Conservation (phyloP, 1,140 invertebrate species). For the Chionoecetes opilio region DNA sequence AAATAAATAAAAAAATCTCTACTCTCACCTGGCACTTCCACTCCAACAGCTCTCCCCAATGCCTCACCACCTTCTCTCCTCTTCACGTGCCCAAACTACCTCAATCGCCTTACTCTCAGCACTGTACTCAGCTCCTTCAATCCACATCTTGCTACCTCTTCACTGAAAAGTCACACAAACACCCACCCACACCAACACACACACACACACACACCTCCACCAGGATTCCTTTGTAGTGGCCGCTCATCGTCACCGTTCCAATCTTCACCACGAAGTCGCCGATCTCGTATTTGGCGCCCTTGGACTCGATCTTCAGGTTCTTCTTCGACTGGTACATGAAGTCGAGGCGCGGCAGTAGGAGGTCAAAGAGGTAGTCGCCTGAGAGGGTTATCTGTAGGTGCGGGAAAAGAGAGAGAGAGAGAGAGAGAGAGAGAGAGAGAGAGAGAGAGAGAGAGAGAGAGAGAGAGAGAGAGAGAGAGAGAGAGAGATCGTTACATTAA, state of each 20-base stretch:
- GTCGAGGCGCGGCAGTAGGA: slow-evolving; percentile 94
- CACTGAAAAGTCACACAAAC: too few relatives aligned
- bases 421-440: neutral
- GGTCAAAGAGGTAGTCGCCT: slow-evolving; percentile 95
- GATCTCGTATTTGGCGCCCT: slow-evolving; percentile 94
- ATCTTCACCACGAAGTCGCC: slow-evolving; percentile 97
- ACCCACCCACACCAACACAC: neutral
- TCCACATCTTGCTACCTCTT: too few relatives aligned
- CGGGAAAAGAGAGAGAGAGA: neutral
- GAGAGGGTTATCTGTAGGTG: slow-evolving; percentile 87
- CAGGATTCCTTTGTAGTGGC: slow-evolving; percentile 96
- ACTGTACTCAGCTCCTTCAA: too few relatives aligned
- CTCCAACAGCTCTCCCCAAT: too few relatives aligned
- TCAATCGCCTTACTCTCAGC: too few relatives aligned
- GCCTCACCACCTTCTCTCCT: too few relatives aligned
- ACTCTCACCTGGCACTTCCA: too few relatives aligned
- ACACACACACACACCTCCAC: slow-evolving; percentile 89
- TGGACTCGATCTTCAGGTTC: slow-evolving; percentile 90
- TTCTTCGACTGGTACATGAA: slow-evolving; percentile 94
- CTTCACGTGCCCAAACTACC: too few relatives aligned
- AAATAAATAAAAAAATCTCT: too few relatives aligned
- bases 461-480: slow-evolving; percentile 31
- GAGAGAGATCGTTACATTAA: too few relatives aligned
- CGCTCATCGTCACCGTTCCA: slow-evolving; percentile 95
- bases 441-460: neutral